Evolutionary conservation across 2,113 vertebrate species (phyloP).

Genomic region (Blennius ocellaris): DNA sequence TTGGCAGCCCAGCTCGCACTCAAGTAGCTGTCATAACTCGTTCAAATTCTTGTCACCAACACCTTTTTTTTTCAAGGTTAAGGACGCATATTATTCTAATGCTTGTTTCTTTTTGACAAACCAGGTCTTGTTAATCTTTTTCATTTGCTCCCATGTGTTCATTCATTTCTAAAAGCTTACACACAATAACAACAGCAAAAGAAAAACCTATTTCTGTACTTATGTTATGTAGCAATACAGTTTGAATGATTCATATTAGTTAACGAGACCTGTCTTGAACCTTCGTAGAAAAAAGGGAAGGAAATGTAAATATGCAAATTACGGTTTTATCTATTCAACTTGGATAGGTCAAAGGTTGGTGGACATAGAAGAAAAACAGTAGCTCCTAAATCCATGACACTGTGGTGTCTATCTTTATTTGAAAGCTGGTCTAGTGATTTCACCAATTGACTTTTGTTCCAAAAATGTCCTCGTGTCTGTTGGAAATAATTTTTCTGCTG

Average conservation of each 20-base stretch:
- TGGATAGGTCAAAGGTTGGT: background rate
- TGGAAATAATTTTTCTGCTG: constrained; percentile 14
- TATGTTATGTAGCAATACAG: no score
- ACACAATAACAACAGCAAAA: no score
- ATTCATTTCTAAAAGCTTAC: background rate
- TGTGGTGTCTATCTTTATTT: background rate
- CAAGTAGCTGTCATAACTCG: background rate
- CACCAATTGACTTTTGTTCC: background rate
- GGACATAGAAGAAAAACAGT: background rate
- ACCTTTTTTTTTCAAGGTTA: no score
- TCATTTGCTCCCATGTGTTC: background rate
- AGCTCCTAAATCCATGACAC: background rate
- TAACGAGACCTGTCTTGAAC: background rate
- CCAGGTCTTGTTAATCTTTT: background rate
- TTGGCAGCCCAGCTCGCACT: background rate
- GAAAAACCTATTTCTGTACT: no score
- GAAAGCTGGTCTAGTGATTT: background rate
- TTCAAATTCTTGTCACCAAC: background rate
- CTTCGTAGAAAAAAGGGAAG: background rate
- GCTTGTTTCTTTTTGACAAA: background rate
- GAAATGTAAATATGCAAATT: background rate
- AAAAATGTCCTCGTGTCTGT: background rate
- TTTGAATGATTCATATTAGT: no score
- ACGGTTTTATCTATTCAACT: background rate
- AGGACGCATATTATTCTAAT: no score